phyloP scores from a whole-genome alignment of 2,888 invertebrate genomes.

The Tenthredo scrophulariae region DNA sequence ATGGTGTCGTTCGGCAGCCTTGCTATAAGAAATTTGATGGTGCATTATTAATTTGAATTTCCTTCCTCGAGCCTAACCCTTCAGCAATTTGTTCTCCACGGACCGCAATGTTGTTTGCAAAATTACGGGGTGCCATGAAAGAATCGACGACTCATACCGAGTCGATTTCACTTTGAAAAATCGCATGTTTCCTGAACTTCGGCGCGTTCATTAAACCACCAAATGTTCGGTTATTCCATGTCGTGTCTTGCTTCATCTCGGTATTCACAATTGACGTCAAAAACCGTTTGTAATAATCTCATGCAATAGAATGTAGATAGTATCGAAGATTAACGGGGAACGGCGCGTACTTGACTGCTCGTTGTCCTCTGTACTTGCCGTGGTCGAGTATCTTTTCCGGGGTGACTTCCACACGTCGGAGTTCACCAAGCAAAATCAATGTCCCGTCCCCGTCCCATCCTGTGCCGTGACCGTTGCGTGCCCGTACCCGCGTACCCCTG shows the following conservation, averaged over 20 bases:
- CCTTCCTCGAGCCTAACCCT: background rate
- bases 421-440: slow-evolving; percentile 72
- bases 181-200: background rate
- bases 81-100: slow-evolving; percentile 20
- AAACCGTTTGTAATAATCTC: background rate
- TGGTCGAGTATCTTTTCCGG: slow-evolving; percentile 48
- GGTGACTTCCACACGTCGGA: slow-evolving; percentile 69
- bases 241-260: background rate
- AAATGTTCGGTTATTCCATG: slow-evolving; percentile 15
- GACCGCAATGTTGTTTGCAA: slow-evolving; percentile 8
- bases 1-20: slow-evolving; percentile 43
- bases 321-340: slow-evolving; percentile 11
- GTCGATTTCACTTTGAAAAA: background rate
- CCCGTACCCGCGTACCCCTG: slow-evolving; percentile 47
- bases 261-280: background rate
- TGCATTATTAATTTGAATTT: slow-evolving; percentile 51
- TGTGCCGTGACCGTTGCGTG: slow-evolving; percentile 61
- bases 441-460: slow-evolving; percentile 69
- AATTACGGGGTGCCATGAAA: background rate
- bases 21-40: slow-evolving; percentile 42
- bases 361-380: background rate
- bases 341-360: background rate
- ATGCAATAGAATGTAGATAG: background rate
- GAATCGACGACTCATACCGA: background rate
- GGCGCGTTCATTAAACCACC: background rate